A percentile compares a stretch with the other conserved stretches of the same genome.
Evolutionary conservation across 2,888 invertebrate species (phyloP).

Genomic region (Monochamus alternatus): DNA sequence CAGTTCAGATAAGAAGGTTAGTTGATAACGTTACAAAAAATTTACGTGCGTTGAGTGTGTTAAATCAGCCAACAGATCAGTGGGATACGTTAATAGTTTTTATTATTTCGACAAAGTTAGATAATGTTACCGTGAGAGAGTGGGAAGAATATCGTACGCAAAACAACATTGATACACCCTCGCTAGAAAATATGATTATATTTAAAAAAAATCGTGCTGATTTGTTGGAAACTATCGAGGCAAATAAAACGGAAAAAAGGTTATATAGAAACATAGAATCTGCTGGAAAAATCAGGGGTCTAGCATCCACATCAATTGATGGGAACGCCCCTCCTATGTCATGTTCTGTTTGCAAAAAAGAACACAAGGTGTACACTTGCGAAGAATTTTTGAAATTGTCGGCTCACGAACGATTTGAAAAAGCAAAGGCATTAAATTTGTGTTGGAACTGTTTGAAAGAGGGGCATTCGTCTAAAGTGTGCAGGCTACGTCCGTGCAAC

Average conservation of each 20-base stretch:
- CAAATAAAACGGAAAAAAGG: not conserved
- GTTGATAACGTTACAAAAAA: slow-evolving; percentile 1
- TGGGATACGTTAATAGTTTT: slow-evolving; percentile 1
- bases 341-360: no score
- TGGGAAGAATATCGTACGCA: slow-evolving; percentile 17
- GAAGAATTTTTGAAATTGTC: no score
- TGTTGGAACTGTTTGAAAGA: no score
- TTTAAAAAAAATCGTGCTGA: slow-evolving; percentile 3
- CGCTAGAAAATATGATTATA: slow-evolving; percentile 1
- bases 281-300: no score
- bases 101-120: not conserved
- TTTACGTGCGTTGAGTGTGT: not conserved
- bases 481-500: no score
- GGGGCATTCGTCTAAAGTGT: no score
- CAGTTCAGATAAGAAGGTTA: not conserved
- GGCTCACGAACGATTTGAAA: no score
- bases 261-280: not conserved
- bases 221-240: slow-evolving; percentile 4
- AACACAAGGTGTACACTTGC: no score
- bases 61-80: not conserved
- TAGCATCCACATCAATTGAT: no score
- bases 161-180: not conserved
- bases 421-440: no score
- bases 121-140: not conserved
- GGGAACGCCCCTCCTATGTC: no score